Evolutionary conservation across 2,113 vertebrate species (phyloP).

Genomic region (Chascanopsetta lugubris): DNA sequence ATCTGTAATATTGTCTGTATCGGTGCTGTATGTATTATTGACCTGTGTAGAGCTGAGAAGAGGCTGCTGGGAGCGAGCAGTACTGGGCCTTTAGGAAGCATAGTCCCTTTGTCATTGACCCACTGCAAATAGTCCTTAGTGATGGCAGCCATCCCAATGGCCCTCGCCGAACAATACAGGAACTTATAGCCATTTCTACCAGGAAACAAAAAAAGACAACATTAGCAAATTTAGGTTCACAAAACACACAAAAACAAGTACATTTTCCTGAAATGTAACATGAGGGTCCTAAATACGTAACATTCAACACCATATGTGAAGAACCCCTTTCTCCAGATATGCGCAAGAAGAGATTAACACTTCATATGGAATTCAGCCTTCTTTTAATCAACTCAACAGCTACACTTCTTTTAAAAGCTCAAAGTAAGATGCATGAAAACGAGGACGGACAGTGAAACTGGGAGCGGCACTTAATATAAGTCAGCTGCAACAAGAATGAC

Average conservation of each 20-base stretch:
- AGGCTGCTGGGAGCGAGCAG: slow-evolving; percentile 94
- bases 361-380: slow-evolving; percentile 4
- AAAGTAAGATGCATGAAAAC: not conserved
- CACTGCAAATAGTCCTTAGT: slow-evolving; percentile 92
- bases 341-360: not conserved
- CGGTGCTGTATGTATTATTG: slow-evolving; percentile 1
- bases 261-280: not conserved
- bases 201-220: not conserved
- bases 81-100: slow-evolving; percentile 90
- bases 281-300: not conserved
- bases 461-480: slow-evolving; percentile 1
- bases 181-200: slow-evolving; percentile 95
- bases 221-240: not conserved
- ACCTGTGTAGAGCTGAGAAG: slow-evolving; percentile 95
- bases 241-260: not conserved
- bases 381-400: slow-evolving; percentile 16
- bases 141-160: slow-evolving; percentile 92
- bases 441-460: not conserved
- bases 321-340: not conserved
- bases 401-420: not conserved
- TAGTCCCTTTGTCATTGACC: slow-evolving; percentile 89
- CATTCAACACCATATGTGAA: not conserved
- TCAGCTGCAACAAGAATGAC: slow-evolving; percentile 7
- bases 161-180: slow-evolving; percentile 94
- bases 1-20: no score